Evolutionary conservation across 2,797 vertebrate genomes (phyloP), one percentile per base, ranked within the genome.

Genomic region (Aplochiton taeniatus): DNA sequence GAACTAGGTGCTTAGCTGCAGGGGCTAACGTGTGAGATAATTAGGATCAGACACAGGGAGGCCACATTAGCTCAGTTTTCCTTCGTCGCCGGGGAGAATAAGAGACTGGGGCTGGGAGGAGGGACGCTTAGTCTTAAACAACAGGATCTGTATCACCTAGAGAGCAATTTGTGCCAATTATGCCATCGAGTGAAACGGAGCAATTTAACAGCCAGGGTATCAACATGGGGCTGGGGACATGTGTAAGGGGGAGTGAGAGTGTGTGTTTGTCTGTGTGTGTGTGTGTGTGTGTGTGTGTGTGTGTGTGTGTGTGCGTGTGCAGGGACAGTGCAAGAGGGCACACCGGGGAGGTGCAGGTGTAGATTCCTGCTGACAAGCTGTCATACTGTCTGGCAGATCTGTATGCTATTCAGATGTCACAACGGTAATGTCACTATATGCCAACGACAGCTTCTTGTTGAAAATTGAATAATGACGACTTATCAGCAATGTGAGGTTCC

Each of bases 111-210:
- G 10, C 72, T 79, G 76, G 17, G 52, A 14, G 76, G 80, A 83
- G 86, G 83, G 88, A 83, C 85, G 85, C 84, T 83, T 90, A 85
- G 81, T 91, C 84, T 92, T 91, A 91, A 92, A 92, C 90, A 92
- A 92, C 90, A 92, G 89, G 88, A 89, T 92, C 86, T 87, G 86
- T 89, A 90, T 92, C 91, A 93, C 91, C 91, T 92, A 88, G 91
- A 91, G 90, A 90, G 90, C 90, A 93, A 92, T 92, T 93, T 90
- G 88, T 90, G 87, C 91, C 91, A 92, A 92, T 92, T 92, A 93
- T 91, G 88, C 82, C 89, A 90, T 89, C 83, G 90, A 90, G 91
- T 88, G 88, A 91, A 91, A 93, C 83, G 82, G 87, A 90, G 90
- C 89, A 89, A 92, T 91, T 91, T 91, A 93, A 90, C 91, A 91